A percentile compares a stretch with the other conserved stretches of the same genome.
Evolutionary conservation across 2,888 invertebrate species (phyloP).

Genomic region (Poecilobothrus nobilitatus): DNA sequence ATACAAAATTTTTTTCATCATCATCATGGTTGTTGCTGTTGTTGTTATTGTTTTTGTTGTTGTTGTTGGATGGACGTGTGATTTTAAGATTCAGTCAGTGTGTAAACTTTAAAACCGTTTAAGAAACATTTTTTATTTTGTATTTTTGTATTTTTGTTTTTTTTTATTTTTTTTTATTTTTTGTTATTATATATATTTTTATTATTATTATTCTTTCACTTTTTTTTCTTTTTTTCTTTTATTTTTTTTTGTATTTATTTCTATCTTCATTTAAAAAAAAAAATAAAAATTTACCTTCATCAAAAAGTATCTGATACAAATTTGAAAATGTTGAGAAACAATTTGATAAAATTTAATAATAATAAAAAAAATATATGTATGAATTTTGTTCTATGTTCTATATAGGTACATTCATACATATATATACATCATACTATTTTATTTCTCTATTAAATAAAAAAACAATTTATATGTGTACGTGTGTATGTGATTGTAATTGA

Average conservation of each 20-base stretch:
- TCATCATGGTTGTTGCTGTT: no score
- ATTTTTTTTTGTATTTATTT: background rate
- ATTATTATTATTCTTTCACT: no score
- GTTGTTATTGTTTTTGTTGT: no score
- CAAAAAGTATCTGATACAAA: constrained; percentile 1
- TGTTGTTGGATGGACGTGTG: background rate
- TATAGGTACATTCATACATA: no score
- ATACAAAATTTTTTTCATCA: constrained; percentile 30
- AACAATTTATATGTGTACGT: no score
- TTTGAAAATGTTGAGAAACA: constrained; percentile 6
- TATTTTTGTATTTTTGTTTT: background rate
- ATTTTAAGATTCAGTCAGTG: background rate
- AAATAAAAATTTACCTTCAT: background rate
- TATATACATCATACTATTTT: no score
- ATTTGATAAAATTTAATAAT: background rate
- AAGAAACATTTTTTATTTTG: background rate
- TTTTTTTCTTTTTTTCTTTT: no score
- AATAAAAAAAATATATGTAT: no score
- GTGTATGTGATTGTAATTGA: background rate
- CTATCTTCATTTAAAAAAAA: background rate
- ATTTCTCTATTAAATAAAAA: no score
- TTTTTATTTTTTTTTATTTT: background rate
- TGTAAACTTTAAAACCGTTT: background rate
- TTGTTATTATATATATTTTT: no score
- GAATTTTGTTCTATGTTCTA: no score